A percentile compares a stretch with the other conserved stretches of the same genome.
phyloP scores from a whole-genome alignment of 2,797 vertebrate genomes.

The Alauda arvensis region DNA sequence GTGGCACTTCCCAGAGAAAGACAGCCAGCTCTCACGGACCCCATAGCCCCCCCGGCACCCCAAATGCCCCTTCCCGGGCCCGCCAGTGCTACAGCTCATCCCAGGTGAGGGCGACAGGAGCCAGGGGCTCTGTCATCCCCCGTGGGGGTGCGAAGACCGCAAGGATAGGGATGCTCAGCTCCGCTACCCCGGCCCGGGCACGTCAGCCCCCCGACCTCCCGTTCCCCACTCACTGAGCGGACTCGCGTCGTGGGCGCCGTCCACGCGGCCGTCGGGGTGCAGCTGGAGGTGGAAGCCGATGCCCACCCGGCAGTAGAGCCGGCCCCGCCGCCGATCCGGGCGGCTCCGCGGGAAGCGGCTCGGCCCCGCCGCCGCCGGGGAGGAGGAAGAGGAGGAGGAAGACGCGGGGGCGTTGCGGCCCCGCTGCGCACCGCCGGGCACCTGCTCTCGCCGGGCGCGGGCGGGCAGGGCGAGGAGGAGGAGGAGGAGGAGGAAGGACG shows the following conservation, averaged over 20 bases:
- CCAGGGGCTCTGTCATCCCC: fast-evolving
- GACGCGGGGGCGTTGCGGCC: slow-evolving; percentile 4
- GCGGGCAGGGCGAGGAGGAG: slow-evolving; percentile 55
- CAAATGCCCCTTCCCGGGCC: not conserved
- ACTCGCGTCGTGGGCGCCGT: slow-evolving; percentile 90
- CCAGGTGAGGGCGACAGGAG: too few species aligned
- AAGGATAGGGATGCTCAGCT: not conserved
- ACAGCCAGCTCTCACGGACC: not conserved
- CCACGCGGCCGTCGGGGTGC: slow-evolving; percentile 92
- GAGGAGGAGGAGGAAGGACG: slow-evolving; percentile 78
- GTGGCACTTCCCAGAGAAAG: not conserved
- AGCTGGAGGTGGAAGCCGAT: slow-evolving; percentile 97
- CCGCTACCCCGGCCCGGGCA: too few species aligned
- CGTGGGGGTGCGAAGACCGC: fast-evolving
- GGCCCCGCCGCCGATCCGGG: slow-evolving; percentile 89
- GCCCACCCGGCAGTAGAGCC: slow-evolving; percentile 92
- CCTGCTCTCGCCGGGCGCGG: slow-evolving; percentile 4
- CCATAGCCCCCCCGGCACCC: not conserved
- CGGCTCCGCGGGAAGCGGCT: slow-evolving; percentile 72
- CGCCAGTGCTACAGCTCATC: not conserved
- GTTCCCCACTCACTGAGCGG: slow-evolving; percentile 83
- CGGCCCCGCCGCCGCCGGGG: slow-evolving; percentile 45
- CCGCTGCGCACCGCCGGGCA: slow-evolving; percentile 49
- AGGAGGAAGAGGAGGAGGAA: slow-evolving; percentile 31
- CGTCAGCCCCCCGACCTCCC: not conserved